Evolutionary conservation across 2,113 vertebrate species (phyloP).

Genomic region (Hemibagrus wyckioides): DNA sequence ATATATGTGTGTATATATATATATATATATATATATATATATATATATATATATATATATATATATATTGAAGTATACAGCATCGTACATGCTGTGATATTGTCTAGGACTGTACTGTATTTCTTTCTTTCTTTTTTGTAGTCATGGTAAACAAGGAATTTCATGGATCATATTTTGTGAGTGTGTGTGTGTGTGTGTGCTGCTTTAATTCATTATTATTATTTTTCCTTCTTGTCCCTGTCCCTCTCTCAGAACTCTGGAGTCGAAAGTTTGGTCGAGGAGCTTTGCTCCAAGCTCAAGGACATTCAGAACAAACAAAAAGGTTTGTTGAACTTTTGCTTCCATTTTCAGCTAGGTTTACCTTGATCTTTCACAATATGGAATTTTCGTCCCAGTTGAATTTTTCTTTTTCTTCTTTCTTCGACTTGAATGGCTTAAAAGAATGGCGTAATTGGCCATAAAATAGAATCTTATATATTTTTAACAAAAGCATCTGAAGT

Average conservation of each 20-base stretch:
- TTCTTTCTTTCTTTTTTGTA: too few species aligned
- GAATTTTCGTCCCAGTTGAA: background rate
- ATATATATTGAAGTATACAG: background rate
- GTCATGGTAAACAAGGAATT: background rate
- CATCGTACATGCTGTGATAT: background rate
- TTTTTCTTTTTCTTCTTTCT: background rate
- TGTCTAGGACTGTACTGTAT: too few species aligned
- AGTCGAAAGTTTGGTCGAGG: conserved; percentile 97
- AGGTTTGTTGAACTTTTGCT: conserved; percentile 73
- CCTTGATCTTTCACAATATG: background rate
- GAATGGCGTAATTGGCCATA: background rate
- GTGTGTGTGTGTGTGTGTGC: too few species aligned
- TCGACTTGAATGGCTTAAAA: background rate
- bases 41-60: too few species aligned
- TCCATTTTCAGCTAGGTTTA: background rate
- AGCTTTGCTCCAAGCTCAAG: conserved; percentile 97
- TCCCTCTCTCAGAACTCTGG: conserved; percentile 85
- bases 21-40: too few species aligned
- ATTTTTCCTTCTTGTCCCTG: background rate
- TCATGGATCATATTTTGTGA: background rate
- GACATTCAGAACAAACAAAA: conserved; percentile 96
- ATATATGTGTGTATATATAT: too few species aligned
- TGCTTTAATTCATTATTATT: conserved; percentile 28
- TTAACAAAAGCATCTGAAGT: background rate
- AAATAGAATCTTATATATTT: background rate